These are phyloP conservation scores for Xerus rutilus DNA, from an alignment of 2,797 vertebrate species.

Conservation along the genomic window DNA sequence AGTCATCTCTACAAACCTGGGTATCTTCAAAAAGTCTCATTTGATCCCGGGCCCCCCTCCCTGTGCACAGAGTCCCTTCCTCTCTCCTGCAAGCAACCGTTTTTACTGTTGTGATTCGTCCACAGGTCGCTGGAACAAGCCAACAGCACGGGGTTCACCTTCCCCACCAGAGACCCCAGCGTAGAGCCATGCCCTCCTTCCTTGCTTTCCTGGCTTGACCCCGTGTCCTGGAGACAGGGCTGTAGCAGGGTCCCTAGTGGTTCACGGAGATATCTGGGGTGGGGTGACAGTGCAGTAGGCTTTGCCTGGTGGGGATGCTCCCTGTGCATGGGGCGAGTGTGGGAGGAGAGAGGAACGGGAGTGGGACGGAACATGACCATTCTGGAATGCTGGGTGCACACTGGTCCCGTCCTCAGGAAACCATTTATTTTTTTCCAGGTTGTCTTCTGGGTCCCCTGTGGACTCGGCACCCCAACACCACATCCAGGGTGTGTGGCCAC, in stretches of 20 bases:
- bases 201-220: too few relatives aligned
- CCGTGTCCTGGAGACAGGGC: not conserved
- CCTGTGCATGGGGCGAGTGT: rapidly evolving
- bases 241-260: too few relatives aligned
- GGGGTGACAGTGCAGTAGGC: too few relatives aligned
- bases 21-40: not conserved
- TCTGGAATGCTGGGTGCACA: not conserved
- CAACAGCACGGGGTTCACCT: too few relatives aligned
- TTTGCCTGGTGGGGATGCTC: not conserved
- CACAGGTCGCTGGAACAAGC: too few relatives aligned
- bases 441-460: not conserved
- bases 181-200: rapidly evolving
- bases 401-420: not conserved
- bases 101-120: too few relatives aligned
- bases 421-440: too few relatives aligned
- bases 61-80: not conserved
- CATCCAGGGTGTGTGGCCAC: rapidly evolving
- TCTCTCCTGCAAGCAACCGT: not conserved
- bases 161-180: not conserved
- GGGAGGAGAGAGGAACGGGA: not conserved
- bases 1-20: not conserved
- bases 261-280: not conserved
- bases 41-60: not conserved
- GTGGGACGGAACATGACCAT: not conserved
- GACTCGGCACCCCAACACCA: not conserved